Conservation (phyloP, 2,797 vertebrate species). For the Anas georgica region DNA sequence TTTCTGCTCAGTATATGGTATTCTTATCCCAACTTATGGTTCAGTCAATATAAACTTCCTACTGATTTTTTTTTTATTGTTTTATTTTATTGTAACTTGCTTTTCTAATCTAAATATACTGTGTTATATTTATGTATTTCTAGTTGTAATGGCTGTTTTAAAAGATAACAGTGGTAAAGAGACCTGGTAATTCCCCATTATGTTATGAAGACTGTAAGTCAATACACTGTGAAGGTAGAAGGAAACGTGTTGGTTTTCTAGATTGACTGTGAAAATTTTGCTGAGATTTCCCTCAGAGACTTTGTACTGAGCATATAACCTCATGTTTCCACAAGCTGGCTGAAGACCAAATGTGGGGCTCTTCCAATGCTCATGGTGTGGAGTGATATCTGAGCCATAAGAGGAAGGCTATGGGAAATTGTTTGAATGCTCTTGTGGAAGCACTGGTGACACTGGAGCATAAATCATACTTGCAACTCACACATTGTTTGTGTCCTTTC, state of each 20-base stretch:
- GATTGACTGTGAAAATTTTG: neutral
- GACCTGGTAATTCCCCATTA: neutral
- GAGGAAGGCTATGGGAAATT: neutral
- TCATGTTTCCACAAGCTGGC: neutral
- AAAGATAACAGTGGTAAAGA: neutral
- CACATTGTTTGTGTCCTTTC: neutral
- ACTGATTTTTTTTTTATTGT: neutral
- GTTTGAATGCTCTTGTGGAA: neutral
- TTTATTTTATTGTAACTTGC: neutral
- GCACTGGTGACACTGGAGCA: neutral
- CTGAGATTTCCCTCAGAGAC: neutral
- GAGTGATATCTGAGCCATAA: rapidly evolving
- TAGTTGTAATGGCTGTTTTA: neutral
- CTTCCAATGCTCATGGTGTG: neutral
- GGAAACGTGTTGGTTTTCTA: neutral
- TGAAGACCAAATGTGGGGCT: neutral
- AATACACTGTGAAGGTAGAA: neutral
- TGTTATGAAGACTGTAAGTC: rapidly evolving
- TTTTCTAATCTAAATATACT: neutral
- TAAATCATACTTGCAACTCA: neutral
- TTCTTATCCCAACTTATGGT: neutral
- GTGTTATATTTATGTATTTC: neutral
- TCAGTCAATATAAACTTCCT: neutral
- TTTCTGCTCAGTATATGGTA: neutral
- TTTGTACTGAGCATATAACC: neutral